Conservation (phyloP, 2,797 vertebrate species). For the Amphiprion clarkii region DNA sequence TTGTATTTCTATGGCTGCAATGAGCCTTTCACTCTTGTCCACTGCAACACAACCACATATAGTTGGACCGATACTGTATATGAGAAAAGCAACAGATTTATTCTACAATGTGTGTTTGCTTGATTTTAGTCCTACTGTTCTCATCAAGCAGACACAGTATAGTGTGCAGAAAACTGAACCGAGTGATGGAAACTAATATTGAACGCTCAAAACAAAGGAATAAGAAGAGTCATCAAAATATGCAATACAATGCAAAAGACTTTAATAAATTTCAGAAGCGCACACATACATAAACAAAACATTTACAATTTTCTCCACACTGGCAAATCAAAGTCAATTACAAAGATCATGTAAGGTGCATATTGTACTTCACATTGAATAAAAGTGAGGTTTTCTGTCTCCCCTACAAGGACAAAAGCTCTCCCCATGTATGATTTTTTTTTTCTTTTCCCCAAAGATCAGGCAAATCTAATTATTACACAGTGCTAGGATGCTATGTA, state of each 20-base stretch:
- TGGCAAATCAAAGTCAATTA: constrained; percentile 88
- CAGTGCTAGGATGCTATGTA: constrained; percentile 86
- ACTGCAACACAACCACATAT: constrained; percentile 44
- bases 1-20: constrained; percentile 36
- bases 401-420: constrained; percentile 78
- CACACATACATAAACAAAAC: constrained; percentile 91
- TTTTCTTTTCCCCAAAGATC: constrained; percentile 75
- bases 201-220: constrained; percentile 61
- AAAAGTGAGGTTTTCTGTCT: constrained; percentile 84
- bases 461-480: constrained; percentile 86
- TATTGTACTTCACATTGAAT: constrained; percentile 88
- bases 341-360: constrained; percentile 90
- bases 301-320: constrained; percentile 88
- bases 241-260: constrained; percentile 90
- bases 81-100: constrained; percentile 46
- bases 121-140: constrained; percentile 32
- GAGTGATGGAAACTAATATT: constrained; percentile 39
- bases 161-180: constrained; percentile 27
- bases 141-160: constrained; percentile 9
- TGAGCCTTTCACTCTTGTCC: constrained; percentile 63
- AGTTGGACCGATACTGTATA: constrained; percentile 42
- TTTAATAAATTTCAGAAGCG: constrained; percentile 91
- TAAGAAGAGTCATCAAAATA: constrained; percentile 84
- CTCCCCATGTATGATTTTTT: constrained; percentile 65
- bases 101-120: constrained; percentile 31